A percentile compares a stretch with the other conserved stretches of the same genome.
Conservation (phyloP, 2,797 vertebrate species). For the Scolopax bukidnonensis region DNA sequence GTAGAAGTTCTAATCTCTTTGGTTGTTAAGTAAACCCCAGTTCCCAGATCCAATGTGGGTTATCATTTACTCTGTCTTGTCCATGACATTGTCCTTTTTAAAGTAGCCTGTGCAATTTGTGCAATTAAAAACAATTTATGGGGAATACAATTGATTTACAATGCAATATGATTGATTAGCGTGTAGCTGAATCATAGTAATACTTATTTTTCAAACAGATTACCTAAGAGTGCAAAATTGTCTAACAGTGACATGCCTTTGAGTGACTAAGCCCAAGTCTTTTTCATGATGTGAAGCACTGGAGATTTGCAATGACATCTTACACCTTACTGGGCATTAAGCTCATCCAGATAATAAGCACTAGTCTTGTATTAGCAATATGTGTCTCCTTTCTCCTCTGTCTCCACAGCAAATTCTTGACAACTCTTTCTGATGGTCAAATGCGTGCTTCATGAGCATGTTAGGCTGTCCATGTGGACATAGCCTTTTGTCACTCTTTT, state of each 20-base stretch:
- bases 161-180: background rate
- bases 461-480: background rate
- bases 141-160: background rate
- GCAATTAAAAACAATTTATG: background rate
- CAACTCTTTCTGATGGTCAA: background rate
- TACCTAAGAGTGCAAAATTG: background rate
- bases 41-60: background rate
- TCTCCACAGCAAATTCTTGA: background rate
- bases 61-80: background rate
- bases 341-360: background rate
- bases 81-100: background rate
- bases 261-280: background rate
- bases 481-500: background rate
- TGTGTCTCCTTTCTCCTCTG: background rate
- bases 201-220: conserved; percentile 1
- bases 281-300: background rate
- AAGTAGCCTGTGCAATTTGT: background rate
- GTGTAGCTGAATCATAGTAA: background rate
- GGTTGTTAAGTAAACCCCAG: background rate
- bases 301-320: conserved; percentile 1
- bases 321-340: background rate
- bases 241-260: background rate
- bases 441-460: background rate
- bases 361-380: background rate
- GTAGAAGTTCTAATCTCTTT: background rate